Conservation (phyloP, 2,113 vertebrate genomes). For the Dicaeum eximium region DNA sequence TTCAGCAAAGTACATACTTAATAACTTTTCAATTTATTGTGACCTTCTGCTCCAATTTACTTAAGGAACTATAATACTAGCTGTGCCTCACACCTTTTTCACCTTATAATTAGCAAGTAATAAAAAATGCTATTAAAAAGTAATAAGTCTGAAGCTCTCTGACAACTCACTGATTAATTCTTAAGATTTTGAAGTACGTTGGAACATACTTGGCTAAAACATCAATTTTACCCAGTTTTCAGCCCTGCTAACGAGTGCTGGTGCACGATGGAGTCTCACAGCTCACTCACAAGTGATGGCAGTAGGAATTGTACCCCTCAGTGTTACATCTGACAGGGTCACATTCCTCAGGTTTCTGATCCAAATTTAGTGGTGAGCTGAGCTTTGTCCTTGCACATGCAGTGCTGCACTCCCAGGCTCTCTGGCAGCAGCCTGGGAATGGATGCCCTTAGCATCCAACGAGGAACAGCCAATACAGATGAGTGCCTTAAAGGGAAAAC, state of each 20-base stretch:
- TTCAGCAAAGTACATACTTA: conserved; percentile 1
- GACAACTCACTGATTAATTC: conserved; percentile 79
- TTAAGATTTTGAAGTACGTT: conserved; percentile 73
- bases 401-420: background rate
- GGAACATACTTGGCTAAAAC: conserved; percentile 78
- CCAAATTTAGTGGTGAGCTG: background rate
- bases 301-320: background rate
- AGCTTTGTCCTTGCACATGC: background rate
- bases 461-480: background rate
- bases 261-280: background rate
- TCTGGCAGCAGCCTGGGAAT: background rate
- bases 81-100: conserved; percentile 31
- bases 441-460: background rate
- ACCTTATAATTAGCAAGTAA: conserved; percentile 73
- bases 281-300: background rate
- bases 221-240: background rate
- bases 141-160: conserved; percentile 67
- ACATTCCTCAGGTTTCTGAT: background rate
- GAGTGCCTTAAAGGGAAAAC: background rate
- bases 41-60: conserved; percentile 49
- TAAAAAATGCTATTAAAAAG: conserved; percentile 74
- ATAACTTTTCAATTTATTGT: conserved; percentile 32
- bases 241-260: rapidly evolving
- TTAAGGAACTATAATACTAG: conserved; percentile 1
- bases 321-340: background rate